These are phyloP conservation scores for Fragum whitleyi DNA, from an alignment of 2,888 invertebrate species.

Conservation along the genomic window DNA sequence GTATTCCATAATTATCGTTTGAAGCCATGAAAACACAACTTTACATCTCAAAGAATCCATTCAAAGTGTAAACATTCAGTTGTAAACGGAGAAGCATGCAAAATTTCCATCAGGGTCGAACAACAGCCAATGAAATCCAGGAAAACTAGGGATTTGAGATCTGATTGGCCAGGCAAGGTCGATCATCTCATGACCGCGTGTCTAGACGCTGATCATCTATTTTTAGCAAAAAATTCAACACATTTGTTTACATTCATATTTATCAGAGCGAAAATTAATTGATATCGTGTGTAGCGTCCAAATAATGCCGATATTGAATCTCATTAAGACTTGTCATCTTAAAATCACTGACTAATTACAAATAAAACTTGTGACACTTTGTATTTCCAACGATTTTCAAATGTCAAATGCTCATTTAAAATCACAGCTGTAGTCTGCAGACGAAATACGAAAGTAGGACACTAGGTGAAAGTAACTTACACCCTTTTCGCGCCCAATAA, in stretches of 20 bases:
- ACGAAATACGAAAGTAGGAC: neutral
- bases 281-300: too few relatives aligned
- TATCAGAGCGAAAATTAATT: neutral
- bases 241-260: neutral
- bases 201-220: slow-evolving; percentile 2
- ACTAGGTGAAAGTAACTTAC: neutral
- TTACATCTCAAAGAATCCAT: slow-evolving; percentile 21
- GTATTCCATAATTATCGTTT: slow-evolving; percentile 89
- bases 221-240: neutral
- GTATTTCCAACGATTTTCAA: too few relatives aligned
- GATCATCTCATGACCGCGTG: slow-evolving; percentile 50
- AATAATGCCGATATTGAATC: too few relatives aligned
- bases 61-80: slow-evolving; percentile 18
- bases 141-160: slow-evolving; percentile 31
- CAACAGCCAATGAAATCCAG: slow-evolving; percentile 54
- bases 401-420: too few relatives aligned
- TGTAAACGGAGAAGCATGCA: slow-evolving; percentile 17
- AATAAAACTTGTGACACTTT: too few relatives aligned
- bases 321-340: too few relatives aligned
- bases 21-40: slow-evolving; percentile 54
- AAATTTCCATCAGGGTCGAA: slow-evolving; percentile 43
- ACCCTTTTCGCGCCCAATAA: neutral
- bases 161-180: slow-evolving; percentile 49
- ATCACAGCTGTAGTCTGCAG: too few relatives aligned
- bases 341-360: too few relatives aligned